Evolutionary conservation across 2,113 vertebrate species (phyloP).

Genomic region (Prinia subflava): DNA sequence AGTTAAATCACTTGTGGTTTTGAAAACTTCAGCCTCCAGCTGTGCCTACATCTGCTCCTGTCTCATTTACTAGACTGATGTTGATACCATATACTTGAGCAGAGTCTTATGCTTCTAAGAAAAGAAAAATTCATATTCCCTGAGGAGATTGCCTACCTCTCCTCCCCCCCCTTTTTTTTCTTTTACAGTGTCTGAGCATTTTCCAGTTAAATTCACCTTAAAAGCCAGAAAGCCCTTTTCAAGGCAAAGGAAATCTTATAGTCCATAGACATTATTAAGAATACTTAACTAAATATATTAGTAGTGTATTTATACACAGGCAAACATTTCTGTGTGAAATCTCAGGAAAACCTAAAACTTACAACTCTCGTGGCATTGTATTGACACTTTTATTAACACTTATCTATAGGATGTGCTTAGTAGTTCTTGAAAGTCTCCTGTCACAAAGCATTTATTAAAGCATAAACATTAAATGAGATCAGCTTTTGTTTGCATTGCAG

Average conservation of each 20-base stretch:
- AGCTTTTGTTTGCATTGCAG: not conserved
- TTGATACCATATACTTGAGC: not conserved
- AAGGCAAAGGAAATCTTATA: not conserved
- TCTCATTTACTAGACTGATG: not conserved
- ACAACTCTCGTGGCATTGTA: not conserved
- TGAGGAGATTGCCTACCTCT: not conserved
- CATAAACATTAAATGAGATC: not conserved
- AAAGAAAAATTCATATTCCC: not conserved
- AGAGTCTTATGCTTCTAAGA: not conserved
- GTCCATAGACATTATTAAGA: not conserved
- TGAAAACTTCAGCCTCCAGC: not conserved
- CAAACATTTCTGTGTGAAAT: not conserved
- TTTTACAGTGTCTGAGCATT: not conserved
- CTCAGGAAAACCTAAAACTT: not conserved
- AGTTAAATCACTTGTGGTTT: not conserved
- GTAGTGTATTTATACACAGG: not conserved
- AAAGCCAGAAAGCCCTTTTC: not conserved
- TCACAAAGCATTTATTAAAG: not conserved
- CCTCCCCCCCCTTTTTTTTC: fast-evolving
- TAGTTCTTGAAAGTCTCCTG: not conserved
- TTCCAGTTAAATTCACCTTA: not conserved
- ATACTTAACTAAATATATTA: not conserved
- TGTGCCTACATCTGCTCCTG: not conserved
- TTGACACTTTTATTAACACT: not conserved
- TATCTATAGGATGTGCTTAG: not conserved